phyloP scores from a whole-genome alignment of 2,797 vertebrate species.

The Ctenopoma multispine region DNA sequence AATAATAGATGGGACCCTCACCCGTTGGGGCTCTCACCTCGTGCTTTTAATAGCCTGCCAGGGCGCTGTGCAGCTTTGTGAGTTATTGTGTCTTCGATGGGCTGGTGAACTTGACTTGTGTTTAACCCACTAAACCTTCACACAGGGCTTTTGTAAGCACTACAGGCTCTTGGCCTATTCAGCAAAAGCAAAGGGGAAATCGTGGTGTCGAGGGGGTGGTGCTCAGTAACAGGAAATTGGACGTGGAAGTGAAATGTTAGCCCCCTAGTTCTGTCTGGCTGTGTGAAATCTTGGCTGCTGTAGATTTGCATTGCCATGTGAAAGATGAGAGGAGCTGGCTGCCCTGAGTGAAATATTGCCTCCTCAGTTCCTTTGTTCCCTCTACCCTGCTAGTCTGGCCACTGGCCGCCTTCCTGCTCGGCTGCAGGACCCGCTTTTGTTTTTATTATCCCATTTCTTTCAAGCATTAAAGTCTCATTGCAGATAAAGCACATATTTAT shows the following conservation, averaged over 20 bases:
- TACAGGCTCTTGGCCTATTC: slow-evolving; percentile 3
- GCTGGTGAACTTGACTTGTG: slow-evolving; percentile 23
- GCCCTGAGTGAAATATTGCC: slow-evolving; percentile 58
- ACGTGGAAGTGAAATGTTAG: slow-evolving; percentile 45
- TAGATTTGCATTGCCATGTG: slow-evolving; percentile 54
- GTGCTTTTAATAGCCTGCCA: slow-evolving; percentile 75
- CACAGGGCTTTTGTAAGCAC: background rate
- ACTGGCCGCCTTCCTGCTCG: slow-evolving; percentile 48
- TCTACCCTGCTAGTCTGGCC: slow-evolving; percentile 34
- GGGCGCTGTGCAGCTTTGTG: slow-evolving; percentile 26
- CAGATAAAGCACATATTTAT: slow-evolving; percentile 23
- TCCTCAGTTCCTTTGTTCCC: slow-evolving; percentile 74
- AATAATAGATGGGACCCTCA: slow-evolving; percentile 81
- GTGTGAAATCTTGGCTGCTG: slow-evolving; percentile 48
- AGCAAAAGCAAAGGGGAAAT: slow-evolving; percentile 14
- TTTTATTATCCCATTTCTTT: slow-evolving; percentile 37
- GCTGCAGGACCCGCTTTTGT: slow-evolving; percentile 37
- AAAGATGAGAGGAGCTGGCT: slow-evolving; percentile 68
- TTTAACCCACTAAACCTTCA: slow-evolving; percentile 10
- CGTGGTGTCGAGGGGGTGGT: background rate
- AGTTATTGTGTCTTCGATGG: slow-evolving; percentile 28
- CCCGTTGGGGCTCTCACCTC: slow-evolving; percentile 63
- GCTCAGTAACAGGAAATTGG: slow-evolving; percentile 30
- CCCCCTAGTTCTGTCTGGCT: slow-evolving; percentile 4
- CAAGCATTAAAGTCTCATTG: slow-evolving; percentile 27